Conservation (phyloP, 2,113 vertebrate genomes). For the Corynorhinus townsendii region DNA sequence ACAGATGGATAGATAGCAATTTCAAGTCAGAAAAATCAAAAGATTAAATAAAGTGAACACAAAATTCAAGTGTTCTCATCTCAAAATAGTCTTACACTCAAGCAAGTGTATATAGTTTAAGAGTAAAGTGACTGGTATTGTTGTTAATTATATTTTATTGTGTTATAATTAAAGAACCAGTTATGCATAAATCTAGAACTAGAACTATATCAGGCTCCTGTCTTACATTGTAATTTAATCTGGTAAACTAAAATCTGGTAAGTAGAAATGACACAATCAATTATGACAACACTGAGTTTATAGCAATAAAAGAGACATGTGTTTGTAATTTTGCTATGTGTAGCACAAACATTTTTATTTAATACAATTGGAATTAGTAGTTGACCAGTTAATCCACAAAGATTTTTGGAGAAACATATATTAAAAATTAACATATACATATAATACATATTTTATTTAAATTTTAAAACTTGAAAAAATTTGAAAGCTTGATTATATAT, state of each 20-base stretch:
- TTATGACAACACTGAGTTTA: background rate
- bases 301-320: background rate
- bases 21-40: background rate
- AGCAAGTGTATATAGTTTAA: background rate
- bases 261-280: background rate
- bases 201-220: background rate
- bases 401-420: background rate
- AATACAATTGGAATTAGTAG: background rate
- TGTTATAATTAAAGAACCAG: constrained; percentile 7
- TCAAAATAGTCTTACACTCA: background rate
- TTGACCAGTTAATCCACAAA: background rate
- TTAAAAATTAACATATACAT: background rate
- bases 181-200: background rate
- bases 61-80: background rate
- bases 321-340: background rate
- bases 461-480: background rate
- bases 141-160: constrained; percentile 17
- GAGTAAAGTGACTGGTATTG: background rate
- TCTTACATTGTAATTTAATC: constrained; percentile 29
- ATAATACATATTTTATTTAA: background rate
- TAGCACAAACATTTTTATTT: background rate
- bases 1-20: background rate
- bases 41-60: background rate
- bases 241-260: constrained; percentile 19
- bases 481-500: background rate